Percentiles rank a stretch among this genome's conserved stretches.
These are phyloP conservation scores for Zelostemma sp. DNA, from an alignment of 1,140 invertebrate species.

Conservation along the genomic window DNA sequence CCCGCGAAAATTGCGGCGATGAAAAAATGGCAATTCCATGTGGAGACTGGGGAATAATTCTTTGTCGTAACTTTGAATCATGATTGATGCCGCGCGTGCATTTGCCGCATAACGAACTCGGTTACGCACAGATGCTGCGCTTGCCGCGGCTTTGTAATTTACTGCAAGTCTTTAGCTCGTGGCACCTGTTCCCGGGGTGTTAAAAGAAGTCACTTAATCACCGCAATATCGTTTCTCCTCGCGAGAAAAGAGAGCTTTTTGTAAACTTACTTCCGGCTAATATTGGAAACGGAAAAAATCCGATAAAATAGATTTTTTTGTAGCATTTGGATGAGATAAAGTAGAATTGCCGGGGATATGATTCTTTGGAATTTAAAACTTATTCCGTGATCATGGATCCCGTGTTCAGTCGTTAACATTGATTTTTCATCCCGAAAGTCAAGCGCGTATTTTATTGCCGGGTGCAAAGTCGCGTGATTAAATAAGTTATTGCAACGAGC, in stretches of 20 bases:
- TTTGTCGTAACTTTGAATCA: background rate
- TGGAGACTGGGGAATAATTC: background rate
- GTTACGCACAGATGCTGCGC: slow-evolving; percentile 38
- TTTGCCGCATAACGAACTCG: slow-evolving; percentile 19
- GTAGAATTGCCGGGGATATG: slow-evolving; percentile 11
- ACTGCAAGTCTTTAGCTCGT: slow-evolving; percentile 21
- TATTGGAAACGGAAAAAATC: slow-evolving; percentile 11
- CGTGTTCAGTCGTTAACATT: slow-evolving; percentile 13
- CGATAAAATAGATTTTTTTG: slow-evolving; percentile 14
- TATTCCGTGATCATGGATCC: background rate
- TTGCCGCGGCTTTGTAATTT: slow-evolving; percentile 38
- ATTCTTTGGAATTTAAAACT: slow-evolving; percentile 12
- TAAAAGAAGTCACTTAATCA: slow-evolving; percentile 28
- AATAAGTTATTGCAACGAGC: slow-evolving; percentile 27
- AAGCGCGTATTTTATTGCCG: slow-evolving; percentile 11
- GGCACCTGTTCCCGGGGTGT: slow-evolving; percentile 32
- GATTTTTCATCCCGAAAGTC: slow-evolving; percentile 24
- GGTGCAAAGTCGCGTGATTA: slow-evolving; percentile 21
- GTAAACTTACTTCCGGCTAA: background rate
- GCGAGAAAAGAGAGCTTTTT: background rate
- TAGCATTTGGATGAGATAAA: too few relatives aligned
- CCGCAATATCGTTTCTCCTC: slow-evolving; percentile 15
- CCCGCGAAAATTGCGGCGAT: background rate
- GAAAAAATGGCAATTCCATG: background rate
- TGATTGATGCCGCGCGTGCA: slow-evolving; percentile 13